Conservation (phyloP, 2,113 vertebrate species). For the Reinhardtius hippoglossoides region DNA sequence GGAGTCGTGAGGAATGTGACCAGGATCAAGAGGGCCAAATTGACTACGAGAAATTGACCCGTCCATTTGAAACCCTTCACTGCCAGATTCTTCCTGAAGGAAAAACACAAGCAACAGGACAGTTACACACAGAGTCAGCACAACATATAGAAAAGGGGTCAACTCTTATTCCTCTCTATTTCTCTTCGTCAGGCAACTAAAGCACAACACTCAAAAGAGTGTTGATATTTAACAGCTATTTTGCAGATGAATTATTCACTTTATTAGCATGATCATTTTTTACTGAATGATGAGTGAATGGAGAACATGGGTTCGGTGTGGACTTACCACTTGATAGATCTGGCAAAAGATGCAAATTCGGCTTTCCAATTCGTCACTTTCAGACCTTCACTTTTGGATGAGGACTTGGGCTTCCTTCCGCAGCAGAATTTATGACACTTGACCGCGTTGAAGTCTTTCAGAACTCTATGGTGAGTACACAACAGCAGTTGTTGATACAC, state of each 20-base stretch:
- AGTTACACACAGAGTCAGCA: neutral
- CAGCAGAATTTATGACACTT: constrained; percentile 82
- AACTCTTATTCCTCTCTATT: neutral
- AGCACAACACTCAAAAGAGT: too few species aligned
- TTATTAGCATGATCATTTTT: too few species aligned
- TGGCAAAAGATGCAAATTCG: constrained; percentile 80
- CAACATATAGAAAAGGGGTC: neutral
- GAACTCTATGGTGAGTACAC: constrained; percentile 82
- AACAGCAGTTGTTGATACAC: constrained; percentile 9
- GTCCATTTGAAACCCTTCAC: constrained; percentile 87
- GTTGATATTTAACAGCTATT: neutral
- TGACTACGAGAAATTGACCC: constrained; percentile 85
- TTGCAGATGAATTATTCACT: neutral
- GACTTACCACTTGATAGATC: constrained; percentile 89
- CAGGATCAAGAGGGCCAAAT: constrained; percentile 87
- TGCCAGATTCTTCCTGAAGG: constrained; percentile 90
- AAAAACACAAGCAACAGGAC: constrained; percentile 64
- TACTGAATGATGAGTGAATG: neutral
- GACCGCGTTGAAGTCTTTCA: constrained; percentile 95
- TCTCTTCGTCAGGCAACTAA: neutral
- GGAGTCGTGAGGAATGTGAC: constrained; percentile 97
- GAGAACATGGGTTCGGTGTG: neutral
- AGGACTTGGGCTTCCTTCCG: constrained; percentile 85
- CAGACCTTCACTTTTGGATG: constrained; percentile 82
- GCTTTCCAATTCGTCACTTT: constrained; percentile 85